A percentile compares a stretch with the other conserved stretches of the same genome.
phyloP scores from a whole-genome alignment of 92 coral and sea anemone genomes.

The Bergia sp. region DNA sequence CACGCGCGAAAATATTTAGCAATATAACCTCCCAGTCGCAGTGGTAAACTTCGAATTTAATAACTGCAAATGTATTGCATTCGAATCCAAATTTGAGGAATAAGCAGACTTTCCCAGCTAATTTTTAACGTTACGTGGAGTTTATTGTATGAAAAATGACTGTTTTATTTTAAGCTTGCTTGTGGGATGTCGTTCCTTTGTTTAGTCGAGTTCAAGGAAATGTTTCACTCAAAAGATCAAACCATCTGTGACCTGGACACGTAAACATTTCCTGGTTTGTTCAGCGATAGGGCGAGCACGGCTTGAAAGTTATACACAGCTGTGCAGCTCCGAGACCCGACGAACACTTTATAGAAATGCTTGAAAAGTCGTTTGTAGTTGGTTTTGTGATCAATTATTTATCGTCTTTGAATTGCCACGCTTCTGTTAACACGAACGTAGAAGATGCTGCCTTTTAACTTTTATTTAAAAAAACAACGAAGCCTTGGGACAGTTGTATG shows the following conservation, averaged over 20 bases:
- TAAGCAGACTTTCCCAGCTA: neutral
- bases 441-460: neutral
- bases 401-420: slow-evolving; percentile 70
- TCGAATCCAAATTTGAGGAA: neutral
- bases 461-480: too few relatives aligned
- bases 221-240: neutral
- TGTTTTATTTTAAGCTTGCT: slow-evolving; percentile 19
- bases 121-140: slow-evolving; percentile 33
- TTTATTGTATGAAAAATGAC: slow-evolving; percentile 20
- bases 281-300: neutral
- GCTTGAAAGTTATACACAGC: neutral
- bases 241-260: neutral
- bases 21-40: too few relatives aligned
- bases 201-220: slow-evolving; percentile 33
- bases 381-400: slow-evolving; percentile 53
- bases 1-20: neutral
- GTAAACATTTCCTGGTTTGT: slow-evolving; percentile 20
- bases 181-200: slow-evolving; percentile 44
- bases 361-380: slow-evolving; percentile 16
- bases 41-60: neutral
- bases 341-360: neutral
- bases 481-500: neutral
- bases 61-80: neutral
- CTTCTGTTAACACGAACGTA: slow-evolving; percentile 42
- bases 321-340: neutral